phyloP scores from a whole-genome alignment of 2,113 vertebrate species.

The Otolemur garnettii region DNA sequence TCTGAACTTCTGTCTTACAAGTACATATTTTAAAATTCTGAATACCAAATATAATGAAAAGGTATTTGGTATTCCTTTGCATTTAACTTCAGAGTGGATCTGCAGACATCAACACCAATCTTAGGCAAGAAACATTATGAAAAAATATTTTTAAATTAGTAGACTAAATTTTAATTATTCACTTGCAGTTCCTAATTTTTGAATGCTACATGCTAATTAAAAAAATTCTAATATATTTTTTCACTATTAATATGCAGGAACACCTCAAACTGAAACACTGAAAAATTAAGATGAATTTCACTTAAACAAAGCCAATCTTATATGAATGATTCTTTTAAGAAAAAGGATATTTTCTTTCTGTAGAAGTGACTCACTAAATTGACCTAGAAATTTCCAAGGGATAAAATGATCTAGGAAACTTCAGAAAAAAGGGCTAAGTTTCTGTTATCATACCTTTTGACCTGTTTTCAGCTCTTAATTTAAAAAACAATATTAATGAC shows the following conservation, averaged over 20 bases:
- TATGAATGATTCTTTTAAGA: slow-evolving; percentile 27
- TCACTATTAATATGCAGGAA: slow-evolving; percentile 7
- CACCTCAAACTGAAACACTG: slow-evolving; percentile 39
- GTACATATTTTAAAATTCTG: neutral
- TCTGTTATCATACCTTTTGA: slow-evolving; percentile 48
- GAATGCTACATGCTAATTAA: slow-evolving; percentile 43
- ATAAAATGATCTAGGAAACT: slow-evolving; percentile 59
- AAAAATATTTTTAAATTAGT: slow-evolving; percentile 46
- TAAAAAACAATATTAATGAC: neutral
- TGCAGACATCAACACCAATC: neutral
- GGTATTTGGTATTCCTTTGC: slow-evolving; percentile 13
- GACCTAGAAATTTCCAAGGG: slow-evolving; percentile 68
- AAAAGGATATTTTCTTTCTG: slow-evolving; percentile 38
- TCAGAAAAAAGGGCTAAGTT: neutral
- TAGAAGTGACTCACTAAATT: slow-evolving; percentile 55
- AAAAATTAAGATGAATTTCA: slow-evolving; percentile 60
- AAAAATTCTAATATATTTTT: slow-evolving; percentile 46
- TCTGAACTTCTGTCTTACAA: slow-evolving; percentile 45
- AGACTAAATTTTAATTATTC: slow-evolving; percentile 46
- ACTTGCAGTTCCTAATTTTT: neutral
- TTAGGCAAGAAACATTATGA: neutral
- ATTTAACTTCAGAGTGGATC: neutral
- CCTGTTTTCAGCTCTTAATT: slow-evolving; percentile 45
- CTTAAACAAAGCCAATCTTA: slow-evolving; percentile 43
- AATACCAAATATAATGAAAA: slow-evolving; percentile 26